phyloP scores from a whole-genome alignment of 2,888 invertebrate species.

The Brachyptera risi region DNA sequence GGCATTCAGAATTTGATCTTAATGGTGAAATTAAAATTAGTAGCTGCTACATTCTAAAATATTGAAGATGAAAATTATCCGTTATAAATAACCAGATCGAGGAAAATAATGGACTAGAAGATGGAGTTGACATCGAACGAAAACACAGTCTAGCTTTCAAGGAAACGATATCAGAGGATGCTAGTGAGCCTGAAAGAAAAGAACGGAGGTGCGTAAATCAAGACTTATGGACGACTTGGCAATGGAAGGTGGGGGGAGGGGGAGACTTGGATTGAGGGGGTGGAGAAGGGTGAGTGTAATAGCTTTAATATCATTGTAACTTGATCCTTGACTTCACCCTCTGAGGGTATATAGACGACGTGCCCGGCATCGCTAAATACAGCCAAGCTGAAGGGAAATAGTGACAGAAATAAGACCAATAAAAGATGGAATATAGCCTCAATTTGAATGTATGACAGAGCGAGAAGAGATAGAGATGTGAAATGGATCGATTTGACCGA shows the following conservation, averaged over 20 bases:
- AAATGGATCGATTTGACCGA: not conserved
- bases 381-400: not conserved
- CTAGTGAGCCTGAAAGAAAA: slow-evolving; percentile 11
- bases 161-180: not conserved
- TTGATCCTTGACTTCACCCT: slow-evolving; percentile 29
- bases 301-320: slow-evolving; percentile 33
- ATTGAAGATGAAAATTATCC: not conserved
- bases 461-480: slow-evolving; percentile 1
- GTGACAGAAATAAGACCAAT: slow-evolving; percentile 26
- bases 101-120: slow-evolving; percentile 7
- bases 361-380: slow-evolving; percentile 29
- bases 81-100: slow-evolving; percentile 9
- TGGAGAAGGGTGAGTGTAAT: slow-evolving; percentile 28
- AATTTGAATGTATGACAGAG: slow-evolving; percentile 21
- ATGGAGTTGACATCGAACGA: not conserved
- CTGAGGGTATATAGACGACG: slow-evolving; percentile 25
- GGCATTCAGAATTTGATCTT: slow-evolving; percentile 2
- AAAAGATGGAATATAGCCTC: slow-evolving; percentile 21
- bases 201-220: slow-evolving; percentile 30
- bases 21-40: not conserved
- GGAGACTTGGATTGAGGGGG: slow-evolving; percentile 16
- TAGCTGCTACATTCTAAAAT: not conserved
- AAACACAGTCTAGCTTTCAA: not conserved
- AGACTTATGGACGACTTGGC: slow-evolving; percentile 19
- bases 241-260: not conserved